Percentiles rank a stretch among this genome's conserved stretches.
These are phyloP conservation scores for Remorina albescens DNA, from an alignment of 2,797 vertebrate genomes.

Conservation along the genomic window DNA sequence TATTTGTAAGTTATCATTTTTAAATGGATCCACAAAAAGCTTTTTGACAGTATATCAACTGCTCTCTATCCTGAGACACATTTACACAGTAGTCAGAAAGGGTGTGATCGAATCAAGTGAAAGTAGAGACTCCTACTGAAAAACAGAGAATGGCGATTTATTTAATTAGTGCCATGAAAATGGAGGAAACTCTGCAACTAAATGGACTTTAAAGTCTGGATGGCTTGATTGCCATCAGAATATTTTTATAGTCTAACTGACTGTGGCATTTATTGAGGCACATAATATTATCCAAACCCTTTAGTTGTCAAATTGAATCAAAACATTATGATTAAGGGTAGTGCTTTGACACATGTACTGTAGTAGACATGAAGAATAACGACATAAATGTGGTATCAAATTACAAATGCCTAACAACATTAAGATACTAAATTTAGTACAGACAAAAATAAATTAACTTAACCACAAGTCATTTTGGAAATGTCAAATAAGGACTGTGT, in stretches of 20 bases:
- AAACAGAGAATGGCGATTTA: slow-evolving; percentile 39
- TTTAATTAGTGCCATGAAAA: slow-evolving; percentile 51
- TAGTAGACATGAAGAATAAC: slow-evolving; percentile 4
- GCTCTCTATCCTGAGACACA: slow-evolving; percentile 6
- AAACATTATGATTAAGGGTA: slow-evolving; percentile 26
- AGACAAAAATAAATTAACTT: not conserved
- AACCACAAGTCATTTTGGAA: not conserved
- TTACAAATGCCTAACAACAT: not conserved
- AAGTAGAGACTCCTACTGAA: slow-evolving; percentile 15
- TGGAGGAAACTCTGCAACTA: slow-evolving; percentile 26
- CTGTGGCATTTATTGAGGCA: slow-evolving; percentile 48
- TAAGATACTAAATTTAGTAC: not conserved
- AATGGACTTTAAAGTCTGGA: slow-evolving; percentile 43
- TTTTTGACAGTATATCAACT: not conserved
- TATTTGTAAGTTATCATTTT: not conserved
- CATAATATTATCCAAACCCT: slow-evolving; percentile 32
- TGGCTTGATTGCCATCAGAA: slow-evolving; percentile 39
- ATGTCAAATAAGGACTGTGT: not conserved
- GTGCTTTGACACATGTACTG: slow-evolving; percentile 13
- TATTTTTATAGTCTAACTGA: slow-evolving; percentile 40
- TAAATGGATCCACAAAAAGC: not conserved
- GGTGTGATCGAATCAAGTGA: slow-evolving; percentile 29
- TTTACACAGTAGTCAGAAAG: slow-evolving; percentile 31
- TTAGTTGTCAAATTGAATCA: slow-evolving; percentile 50
- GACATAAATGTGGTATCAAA: slow-evolving; percentile 3